These are phyloP conservation scores for Hyalella azteca DNA, from an alignment of 2,888 invertebrate genomes.

Conservation along the genomic window DNA sequence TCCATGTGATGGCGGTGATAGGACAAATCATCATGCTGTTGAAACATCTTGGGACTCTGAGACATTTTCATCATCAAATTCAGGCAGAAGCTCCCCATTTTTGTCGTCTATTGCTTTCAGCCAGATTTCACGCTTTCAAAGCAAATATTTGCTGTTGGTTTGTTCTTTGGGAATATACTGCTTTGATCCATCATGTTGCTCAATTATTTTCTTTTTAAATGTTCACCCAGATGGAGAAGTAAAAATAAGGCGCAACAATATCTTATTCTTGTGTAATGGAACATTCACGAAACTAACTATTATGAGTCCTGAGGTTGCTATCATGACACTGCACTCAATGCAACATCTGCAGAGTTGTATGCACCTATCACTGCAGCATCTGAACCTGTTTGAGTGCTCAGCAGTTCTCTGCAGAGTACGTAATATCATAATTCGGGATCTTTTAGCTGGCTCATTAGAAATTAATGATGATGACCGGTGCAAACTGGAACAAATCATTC, in stretches of 20 bases:
- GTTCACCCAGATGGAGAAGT: not conserved
- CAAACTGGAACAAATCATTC: too few relatives aligned
- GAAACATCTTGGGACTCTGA: too few relatives aligned
- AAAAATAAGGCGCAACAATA: not conserved
- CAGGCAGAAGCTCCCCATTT: not conserved
- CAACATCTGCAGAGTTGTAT: not conserved
- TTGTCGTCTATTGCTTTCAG: not conserved
- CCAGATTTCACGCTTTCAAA: not conserved
- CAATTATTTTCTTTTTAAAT: not conserved
- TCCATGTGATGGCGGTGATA: too few relatives aligned
- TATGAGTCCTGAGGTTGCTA: not conserved
- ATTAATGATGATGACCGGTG: too few relatives aligned
- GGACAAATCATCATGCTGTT: too few relatives aligned
- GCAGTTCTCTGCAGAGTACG: slow-evolving; percentile 3
- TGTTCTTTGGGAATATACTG: not conserved
- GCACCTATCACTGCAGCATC: not conserved
- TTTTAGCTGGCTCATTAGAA: too few relatives aligned
- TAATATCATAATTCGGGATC: not conserved
- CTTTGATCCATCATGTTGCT: not conserved
- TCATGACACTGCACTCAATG: not conserved
- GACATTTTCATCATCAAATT: too few relatives aligned
- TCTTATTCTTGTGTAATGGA: not conserved
- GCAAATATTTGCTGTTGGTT: not conserved
- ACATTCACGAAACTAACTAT: not conserved
- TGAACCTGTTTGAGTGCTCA: not conserved